Conservation (phyloP, 2,797 vertebrate species). For the Melanogrammus aeglefinus region DNA sequence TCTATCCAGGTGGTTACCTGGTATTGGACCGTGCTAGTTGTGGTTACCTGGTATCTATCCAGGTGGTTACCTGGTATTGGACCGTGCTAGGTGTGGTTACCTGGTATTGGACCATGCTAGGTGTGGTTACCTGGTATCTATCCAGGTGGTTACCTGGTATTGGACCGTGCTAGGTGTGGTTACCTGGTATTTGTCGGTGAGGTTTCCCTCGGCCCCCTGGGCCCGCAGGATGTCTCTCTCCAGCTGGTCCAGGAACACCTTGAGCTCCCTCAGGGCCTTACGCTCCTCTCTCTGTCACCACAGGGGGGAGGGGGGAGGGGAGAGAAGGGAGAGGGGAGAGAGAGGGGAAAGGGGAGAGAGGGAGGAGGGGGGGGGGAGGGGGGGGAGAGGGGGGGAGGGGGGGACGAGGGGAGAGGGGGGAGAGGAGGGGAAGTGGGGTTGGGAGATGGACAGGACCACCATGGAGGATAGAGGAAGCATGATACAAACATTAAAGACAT, state of each 20-base stretch:
- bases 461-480: not conserved
- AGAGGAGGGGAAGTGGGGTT: not conserved
- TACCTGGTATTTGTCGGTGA: constrained; percentile 89
- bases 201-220: constrained; percentile 83
- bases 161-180: not conserved
- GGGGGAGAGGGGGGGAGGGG: not conserved
- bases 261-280: constrained; percentile 85
- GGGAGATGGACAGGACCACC: no score
- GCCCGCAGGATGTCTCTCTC: constrained; percentile 89
- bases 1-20: not conserved
- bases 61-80: not conserved
- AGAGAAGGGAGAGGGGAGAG: no score
- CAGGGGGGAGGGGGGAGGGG: constrained; percentile 11
- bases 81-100: not conserved
- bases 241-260: constrained; percentile 93
- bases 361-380: no score
- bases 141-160: not conserved
- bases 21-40: not conserved
- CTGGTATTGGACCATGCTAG: not conserved
- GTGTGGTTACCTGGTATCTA: not conserved
- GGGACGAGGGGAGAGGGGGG: not conserved
- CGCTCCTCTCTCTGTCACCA: constrained; percentile 86
- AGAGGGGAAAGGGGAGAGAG: not conserved
- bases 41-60: not conserved
- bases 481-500: not conserved